Base-by-base conservation (phyloP, 2,888 invertebrate genomes). In the Phoenoteleia sp. region DNA sequence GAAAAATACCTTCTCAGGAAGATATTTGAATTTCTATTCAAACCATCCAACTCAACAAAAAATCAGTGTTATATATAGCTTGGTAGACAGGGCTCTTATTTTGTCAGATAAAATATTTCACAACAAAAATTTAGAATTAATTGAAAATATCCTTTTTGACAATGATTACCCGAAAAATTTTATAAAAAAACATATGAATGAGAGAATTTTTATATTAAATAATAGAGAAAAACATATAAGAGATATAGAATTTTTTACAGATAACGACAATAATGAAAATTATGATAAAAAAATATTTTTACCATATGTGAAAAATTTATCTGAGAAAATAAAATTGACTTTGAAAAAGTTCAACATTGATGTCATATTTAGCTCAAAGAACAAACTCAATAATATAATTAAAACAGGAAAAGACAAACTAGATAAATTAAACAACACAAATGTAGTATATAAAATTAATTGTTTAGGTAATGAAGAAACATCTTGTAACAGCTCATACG, bases 321-420 rank as follows among this genome's bases (percentile, higher is more conserved):
- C 33, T 9, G 33, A 33, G 7, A 33, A 4, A 9, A 5, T 33
- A 5, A 33, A 33, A 33, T 9, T 11, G 7, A 33, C 5, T 33
- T 33, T 33, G 11, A 33, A 33, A 33, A 33, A 33, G 11, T 9
- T 9, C 2, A 11, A 33, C 11, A 33, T 33, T 33, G 25, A 25
- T 52, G 25, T 25, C 1, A n/a, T 25, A n/a, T 52, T 52, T 19
- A 45, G 19, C 25, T 25, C 25, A 23, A 33, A 5, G 7, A 52
- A 52, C 11, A 52, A 52, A n/a, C 25, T 52, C 2, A n/a, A 52
- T 25, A 13, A 5, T 0, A n/a, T 52, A 1, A 52, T 52, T n/a
- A 56, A 56, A 56, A 56, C 56, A 2, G 56, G 29, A 11, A 56
- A 56, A 56, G 33, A 56, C 17, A 56, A 33, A 56, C 23, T 56